A percentile compares a stretch with the other conserved stretches of the same genome.
These are phyloP conservation scores for Morinoia aosen DNA, from an alignment of 2,888 invertebrate species.

Conservation along the genomic window DNA sequence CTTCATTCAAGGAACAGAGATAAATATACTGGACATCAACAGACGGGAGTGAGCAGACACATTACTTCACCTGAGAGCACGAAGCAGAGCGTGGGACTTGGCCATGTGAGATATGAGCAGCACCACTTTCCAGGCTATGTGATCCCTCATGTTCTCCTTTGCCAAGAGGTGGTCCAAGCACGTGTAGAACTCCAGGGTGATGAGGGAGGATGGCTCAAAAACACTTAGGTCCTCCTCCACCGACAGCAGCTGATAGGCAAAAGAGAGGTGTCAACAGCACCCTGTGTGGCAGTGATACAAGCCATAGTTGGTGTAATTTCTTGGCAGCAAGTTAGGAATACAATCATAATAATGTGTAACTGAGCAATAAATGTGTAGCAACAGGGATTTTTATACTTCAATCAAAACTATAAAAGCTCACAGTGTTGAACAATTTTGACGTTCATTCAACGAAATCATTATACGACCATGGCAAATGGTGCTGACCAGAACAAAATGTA, in stretches of 20 bases:
- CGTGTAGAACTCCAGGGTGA: slow-evolving; percentile 63
- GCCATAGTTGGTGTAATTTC: not conserved
- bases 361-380: not conserved
- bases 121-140: slow-evolving; percentile 60
- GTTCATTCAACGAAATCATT: not conserved
- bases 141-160: slow-evolving; percentile 49
- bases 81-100: slow-evolving; percentile 53
- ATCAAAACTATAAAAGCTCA: not conserved
- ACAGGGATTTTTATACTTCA: not conserved
- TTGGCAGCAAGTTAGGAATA: not conserved
- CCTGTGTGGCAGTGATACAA: not conserved
- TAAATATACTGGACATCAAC: too few relatives aligned
- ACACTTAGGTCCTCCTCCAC: slow-evolving; percentile 58
- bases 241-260: slow-evolving; percentile 57
- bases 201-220: slow-evolving; percentile 61
- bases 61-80: slow-evolving; percentile 59
- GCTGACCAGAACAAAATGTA: not conserved
- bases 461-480: not conserved
- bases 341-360: not conserved
- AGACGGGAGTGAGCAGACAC: not conserved
- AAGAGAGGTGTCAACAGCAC: not conserved
- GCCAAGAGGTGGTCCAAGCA: slow-evolving; percentile 60
- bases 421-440: not conserved
- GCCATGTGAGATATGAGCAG: slow-evolving; percentile 61
- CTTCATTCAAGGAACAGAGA: too few relatives aligned